Base-by-base conservation (phyloP, 2,888 invertebrate species). In the Leistus spinibarbis region DNA sequence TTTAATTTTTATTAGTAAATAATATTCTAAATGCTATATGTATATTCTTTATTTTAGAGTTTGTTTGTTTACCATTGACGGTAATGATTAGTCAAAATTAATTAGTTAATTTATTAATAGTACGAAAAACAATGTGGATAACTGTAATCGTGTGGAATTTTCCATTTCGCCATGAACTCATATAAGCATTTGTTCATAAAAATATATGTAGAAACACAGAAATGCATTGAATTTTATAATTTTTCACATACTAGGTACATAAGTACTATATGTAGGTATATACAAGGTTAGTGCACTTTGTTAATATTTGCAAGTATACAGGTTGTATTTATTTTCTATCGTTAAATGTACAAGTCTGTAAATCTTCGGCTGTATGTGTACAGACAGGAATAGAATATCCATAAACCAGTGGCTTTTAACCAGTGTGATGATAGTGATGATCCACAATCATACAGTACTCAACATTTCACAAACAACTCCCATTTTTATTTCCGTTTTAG, bases 271-370 rank as follows among this genome's bases (percentile, higher is more conserved):
- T n/a, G n/a, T n/a, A n/a, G n/a, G n/a, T n/a, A n/a, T 40, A 40
- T 40, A 13, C 10, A 40, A 71, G 71, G 71, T 71, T 63, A 71
- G 71, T 71, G 71, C 71, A 71, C 71, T 71, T 71, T 64, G 71
- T 17, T 40, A 64, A 71, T 71, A 71, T 71, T 71, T 71, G 71
- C 71, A 64, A 64, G 64, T 17, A 71, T 71, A 71, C 71, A 63
- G 71, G 71, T 71, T 71, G 71, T 71, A 62, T 71, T 71, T 71
- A 71, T 71, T 40, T 40, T 71, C 71, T 71, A 71, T 71, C 71
- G 71, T 71, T 71, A 71, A 71, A 71, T 71, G 62, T 71, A 64
- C 71, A 71, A 71, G 54, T 71, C 71, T 64, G 71, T 71, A 71
- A 71, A 71, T 71, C 71, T 71, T 54, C 20, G 17, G 22, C 23